Conservation (phyloP, 1,140 invertebrate species). For the Drosophila takahashii region DNA sequence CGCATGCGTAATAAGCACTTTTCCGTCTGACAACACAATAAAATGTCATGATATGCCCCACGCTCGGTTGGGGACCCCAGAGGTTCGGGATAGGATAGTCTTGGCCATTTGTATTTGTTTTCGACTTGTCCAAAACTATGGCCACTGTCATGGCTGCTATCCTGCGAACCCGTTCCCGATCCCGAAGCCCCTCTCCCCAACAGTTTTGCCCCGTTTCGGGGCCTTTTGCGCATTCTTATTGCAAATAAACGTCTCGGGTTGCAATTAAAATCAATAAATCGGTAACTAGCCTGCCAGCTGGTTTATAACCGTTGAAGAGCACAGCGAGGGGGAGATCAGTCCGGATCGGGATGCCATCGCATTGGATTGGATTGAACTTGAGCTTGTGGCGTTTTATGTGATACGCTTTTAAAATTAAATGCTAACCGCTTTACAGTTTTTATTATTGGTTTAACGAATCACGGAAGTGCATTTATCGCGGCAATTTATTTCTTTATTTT, state of each 20-base stretch:
- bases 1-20: slow-evolving; percentile 85
- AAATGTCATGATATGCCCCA: slow-evolving; percentile 85
- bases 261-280: slow-evolving; percentile 83
- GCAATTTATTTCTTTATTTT: slow-evolving; percentile 5
- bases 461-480: slow-evolving; percentile 12
- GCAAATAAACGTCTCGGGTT: slow-evolving; percentile 79
- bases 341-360: slow-evolving; percentile 4
- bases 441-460: slow-evolving; percentile 54
- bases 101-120: slow-evolving; percentile 63
- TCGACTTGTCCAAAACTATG: slow-evolving; percentile 76
- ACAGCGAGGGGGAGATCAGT: slow-evolving; percentile 39
- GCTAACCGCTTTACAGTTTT: slow-evolving; percentile 60
- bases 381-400: slow-evolving; percentile 37
- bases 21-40: slow-evolving; percentile 84
- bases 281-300: slow-evolving; percentile 81
- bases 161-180: not conserved
- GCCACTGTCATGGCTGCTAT: slow-evolving; percentile 54
- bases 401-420: slow-evolving; percentile 62
- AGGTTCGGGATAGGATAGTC: not conserved
- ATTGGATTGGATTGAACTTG: not conserved
- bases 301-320: slow-evolving; percentile 70
- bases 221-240: slow-evolving; percentile 73
- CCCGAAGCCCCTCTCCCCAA: not conserved
- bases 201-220: slow-evolving; percentile 30
- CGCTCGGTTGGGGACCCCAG: slow-evolving; percentile 71